phyloP scores from a whole-genome alignment of 2,113 vertebrate species.

The Misgurnus anguillicaudatus region DNA sequence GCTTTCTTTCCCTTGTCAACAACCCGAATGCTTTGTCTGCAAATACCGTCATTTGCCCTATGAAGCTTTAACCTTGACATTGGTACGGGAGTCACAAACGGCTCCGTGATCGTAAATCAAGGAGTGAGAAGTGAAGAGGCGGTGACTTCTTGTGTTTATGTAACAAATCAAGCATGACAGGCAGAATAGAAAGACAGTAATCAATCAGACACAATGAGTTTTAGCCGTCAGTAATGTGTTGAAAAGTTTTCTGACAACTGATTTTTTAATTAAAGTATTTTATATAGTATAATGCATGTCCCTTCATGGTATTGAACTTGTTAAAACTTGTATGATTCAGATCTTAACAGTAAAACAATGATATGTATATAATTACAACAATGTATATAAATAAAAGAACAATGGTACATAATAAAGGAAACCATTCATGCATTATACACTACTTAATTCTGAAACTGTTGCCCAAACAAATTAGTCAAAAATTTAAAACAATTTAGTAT shows the following conservation, averaged over 20 bases:
- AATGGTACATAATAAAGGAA: background rate
- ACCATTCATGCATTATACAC: background rate
- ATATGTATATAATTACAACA: too few relatives aligned
- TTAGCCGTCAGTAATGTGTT: background rate
- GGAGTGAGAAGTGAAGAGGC: constrained; percentile 10
- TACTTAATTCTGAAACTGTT: constrained; percentile 4
- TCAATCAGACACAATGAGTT: background rate
- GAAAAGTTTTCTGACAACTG: background rate
- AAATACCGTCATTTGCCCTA: constrained; percentile 66
- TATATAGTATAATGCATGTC: too few relatives aligned
- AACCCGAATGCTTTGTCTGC: constrained; percentile 67
- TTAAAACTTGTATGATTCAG: too few relatives aligned
- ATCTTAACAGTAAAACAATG: too few relatives aligned
- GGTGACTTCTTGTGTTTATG: constrained; percentile 5
- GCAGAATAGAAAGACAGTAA: background rate
- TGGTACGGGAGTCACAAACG: constrained; percentile 26
- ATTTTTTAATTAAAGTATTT: background rate
- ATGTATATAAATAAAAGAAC: too few relatives aligned
- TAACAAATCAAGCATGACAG: constrained; percentile 20
- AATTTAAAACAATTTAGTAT: background rate
- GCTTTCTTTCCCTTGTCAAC: constrained; percentile 57
- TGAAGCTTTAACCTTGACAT: constrained; percentile 58
- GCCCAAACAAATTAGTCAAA: constrained; percentile 13
- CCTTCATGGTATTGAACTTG: too few relatives aligned
- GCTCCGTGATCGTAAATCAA: constrained; percentile 25